Base-by-base conservation (phyloP, 2,888 invertebrate species). In the Limnephilus lunatus region DNA sequence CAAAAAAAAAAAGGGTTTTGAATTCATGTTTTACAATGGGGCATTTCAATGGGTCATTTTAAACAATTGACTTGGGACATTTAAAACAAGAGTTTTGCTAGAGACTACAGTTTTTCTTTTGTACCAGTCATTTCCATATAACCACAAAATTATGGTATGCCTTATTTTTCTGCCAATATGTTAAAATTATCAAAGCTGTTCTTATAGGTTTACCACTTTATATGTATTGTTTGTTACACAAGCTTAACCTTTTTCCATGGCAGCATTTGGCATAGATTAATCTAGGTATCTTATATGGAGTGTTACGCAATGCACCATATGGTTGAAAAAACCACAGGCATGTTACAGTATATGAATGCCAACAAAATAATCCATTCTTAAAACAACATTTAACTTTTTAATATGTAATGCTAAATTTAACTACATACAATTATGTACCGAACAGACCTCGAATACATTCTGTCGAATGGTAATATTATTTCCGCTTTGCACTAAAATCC, bases 301-400 rank as follows among this genome's bases (percentile, higher is more conserved):
- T 44, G 53, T 44, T 86, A 31, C n/a, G 53, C 19, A 48, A 86
- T n/a, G 86, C 44, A 86, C 86, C 86, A 86, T n/a, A 86, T 86
- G 86, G 86, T 44, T 85, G 85, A 25, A 32, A 25, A 68, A 68
- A 25, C 68, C 68, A 19, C 25, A 68, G 68, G 0, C 9, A 25
- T 68, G 25, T 25, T 68, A n/a, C 68, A 68, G 9, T 7, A 68
- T 68, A 9, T 9, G 7, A 68, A 68, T 68, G 68, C 25, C 2
- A 25, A 25, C 68, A 25, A 68, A 68, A 68, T 2, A 68, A 68
- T 68, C 9, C 7, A 68, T 68, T 68, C 68, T n/a, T 68, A 19
- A 19, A 15, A 68, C 53, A 15, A 68, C 25, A 48, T 48, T 48
- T 0, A 14, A 48, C 15, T 48, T 48, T 48, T 48, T 15, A 48